Percentiles rank a stretch among this genome's conserved stretches.
phyloP scores from a whole-genome alignment of 2,113 vertebrate species.

The Lycocorax pyrrhopterus region DNA sequence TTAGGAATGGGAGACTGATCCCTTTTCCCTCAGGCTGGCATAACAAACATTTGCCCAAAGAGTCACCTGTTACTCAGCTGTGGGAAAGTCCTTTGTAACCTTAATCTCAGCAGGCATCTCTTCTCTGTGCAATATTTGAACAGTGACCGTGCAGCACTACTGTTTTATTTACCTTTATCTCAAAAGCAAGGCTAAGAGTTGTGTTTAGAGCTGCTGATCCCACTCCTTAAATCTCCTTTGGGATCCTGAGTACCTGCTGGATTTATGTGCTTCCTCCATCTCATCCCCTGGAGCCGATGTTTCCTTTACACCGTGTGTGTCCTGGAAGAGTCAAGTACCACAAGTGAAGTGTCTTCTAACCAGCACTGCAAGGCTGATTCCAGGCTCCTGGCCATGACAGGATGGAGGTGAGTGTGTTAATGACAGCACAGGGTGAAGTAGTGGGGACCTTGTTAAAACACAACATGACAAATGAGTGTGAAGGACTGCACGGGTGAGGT shows the following conservation, averaged over 20 bases:
- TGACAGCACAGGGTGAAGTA: not conserved
- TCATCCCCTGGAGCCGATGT: not conserved
- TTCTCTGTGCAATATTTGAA: not conserved
- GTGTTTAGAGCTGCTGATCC: not conserved
- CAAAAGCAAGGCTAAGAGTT: not conserved
- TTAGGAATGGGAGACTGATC: not conserved
- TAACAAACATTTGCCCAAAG: not conserved
- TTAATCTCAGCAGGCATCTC: constrained; percentile 25
- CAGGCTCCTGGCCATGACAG: not conserved
- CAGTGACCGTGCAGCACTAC: not conserved
- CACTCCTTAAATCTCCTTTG: not conserved
- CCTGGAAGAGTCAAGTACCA: not conserved
- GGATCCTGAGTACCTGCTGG: not conserved
- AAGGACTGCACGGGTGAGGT: not conserved
- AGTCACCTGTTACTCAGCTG: not conserved
- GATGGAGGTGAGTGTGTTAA: not conserved
- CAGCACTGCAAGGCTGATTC: not conserved
- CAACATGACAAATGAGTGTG: not conserved
- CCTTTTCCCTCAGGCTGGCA: not conserved
- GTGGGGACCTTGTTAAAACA: not conserved
- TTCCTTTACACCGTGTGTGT: not conserved
- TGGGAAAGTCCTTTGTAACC: not conserved
- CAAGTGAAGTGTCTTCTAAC: not conserved
- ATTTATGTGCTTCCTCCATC: not conserved
- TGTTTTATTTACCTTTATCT: not conserved